Percentiles rank a stretch among this genome's conserved stretches.
These are phyloP conservation scores for Petrocephalus zakoni DNA, from an alignment of 2,113 vertebrate species.

Conservation along the genomic window DNA sequence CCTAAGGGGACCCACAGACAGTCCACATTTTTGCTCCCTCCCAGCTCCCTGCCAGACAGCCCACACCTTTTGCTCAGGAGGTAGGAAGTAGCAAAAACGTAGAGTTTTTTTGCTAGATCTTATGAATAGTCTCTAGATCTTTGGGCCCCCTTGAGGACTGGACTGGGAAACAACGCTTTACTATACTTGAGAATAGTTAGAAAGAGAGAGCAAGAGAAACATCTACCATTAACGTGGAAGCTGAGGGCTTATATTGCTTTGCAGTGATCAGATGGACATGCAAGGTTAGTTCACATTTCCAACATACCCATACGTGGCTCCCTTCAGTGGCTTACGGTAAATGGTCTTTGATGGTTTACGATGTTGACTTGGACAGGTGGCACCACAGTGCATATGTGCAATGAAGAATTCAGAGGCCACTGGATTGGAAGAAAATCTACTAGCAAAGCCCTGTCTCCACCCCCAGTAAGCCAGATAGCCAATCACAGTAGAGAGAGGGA, in stretches of 20 bases:
- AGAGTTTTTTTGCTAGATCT: too few relatives aligned
- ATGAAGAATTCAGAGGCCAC: slow-evolving; percentile 41
- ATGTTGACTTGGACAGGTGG: slow-evolving; percentile 39
- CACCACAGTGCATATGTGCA: slow-evolving; percentile 20
- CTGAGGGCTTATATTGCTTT: slow-evolving; percentile 5
- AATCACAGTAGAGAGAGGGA: slow-evolving; percentile 51
- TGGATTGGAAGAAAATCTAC: slow-evolving; percentile 44
- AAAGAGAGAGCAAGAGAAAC: slow-evolving; percentile 19
- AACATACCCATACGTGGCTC: slow-evolving; percentile 33
- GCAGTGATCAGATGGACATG: slow-evolving; percentile 46
- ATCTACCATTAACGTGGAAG: slow-evolving; percentile 13
- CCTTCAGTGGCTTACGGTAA: slow-evolving; percentile 46
- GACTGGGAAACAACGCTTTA: background rate
- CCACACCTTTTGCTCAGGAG: background rate
- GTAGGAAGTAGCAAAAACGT: too few relatives aligned
- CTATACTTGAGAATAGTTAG: background rate
- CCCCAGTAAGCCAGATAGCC: slow-evolving; percentile 54
- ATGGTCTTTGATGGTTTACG: slow-evolving; percentile 36
- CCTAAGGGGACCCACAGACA: too few relatives aligned
- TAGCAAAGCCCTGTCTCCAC: slow-evolving; percentile 40
- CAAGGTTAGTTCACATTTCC: slow-evolving; percentile 39
- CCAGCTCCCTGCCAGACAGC: background rate
- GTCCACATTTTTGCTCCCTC: too few relatives aligned
- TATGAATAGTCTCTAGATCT: too few relatives aligned
- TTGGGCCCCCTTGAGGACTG: background rate